phyloP scores from a whole-genome alignment of 2,888 invertebrate genomes.

The Aethes cnicana region DNA sequence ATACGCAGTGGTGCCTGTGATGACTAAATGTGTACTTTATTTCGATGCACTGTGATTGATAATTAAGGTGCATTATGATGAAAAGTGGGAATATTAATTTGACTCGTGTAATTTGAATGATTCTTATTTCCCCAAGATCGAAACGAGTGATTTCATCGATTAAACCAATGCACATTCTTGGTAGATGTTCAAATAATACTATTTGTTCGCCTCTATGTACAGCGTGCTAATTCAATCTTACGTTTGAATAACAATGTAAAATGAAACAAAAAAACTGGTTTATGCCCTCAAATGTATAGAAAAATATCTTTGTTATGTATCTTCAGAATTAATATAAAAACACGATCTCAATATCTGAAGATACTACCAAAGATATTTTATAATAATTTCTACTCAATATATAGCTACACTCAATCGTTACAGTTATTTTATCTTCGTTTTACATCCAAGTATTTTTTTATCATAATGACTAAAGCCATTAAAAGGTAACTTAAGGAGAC shows the following conservation, averaged over 20 bases:
- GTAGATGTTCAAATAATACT: not conserved
- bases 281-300: constrained; percentile 7
- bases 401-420: not conserved
- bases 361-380: constrained; percentile 44
- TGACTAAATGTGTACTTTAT: constrained; percentile 2
- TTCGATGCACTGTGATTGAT: not conserved
- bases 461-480: not conserved
- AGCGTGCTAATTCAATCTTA: too few relatives aligned
- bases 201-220: too few relatives aligned
- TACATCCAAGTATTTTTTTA: not conserved
- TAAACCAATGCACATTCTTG: too few relatives aligned
- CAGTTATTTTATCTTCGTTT: not conserved
- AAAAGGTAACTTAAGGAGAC: not conserved
- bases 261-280: constrained; percentile 11
- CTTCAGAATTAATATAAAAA: constrained; percentile 24
- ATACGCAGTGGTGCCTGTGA: constrained; percentile 4
- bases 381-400: constrained; percentile 30
- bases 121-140: too few relatives aligned
- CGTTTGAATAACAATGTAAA: not conserved
- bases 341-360: constrained; percentile 58
- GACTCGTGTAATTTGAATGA: too few relatives aligned
- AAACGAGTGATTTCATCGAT: too few relatives aligned
- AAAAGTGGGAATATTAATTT: too few relatives aligned
- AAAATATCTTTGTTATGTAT: constrained; percentile 32
- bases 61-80: constrained; percentile 1